These are phyloP conservation scores for Trichoplusia ni DNA, from an alignment of 1,140 invertebrate genomes.

Conservation along the genomic window DNA sequence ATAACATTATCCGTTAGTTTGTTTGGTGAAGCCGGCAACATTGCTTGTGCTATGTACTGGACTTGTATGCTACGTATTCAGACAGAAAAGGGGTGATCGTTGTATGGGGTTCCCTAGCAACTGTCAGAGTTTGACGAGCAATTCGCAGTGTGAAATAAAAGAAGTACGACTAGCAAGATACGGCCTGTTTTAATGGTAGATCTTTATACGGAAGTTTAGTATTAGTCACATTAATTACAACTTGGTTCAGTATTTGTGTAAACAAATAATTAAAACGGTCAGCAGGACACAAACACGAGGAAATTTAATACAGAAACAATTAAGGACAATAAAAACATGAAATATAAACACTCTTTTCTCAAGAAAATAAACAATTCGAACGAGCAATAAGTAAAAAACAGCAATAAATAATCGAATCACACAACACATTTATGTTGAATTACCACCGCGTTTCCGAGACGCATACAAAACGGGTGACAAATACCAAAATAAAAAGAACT, in stretches of 20 bases:
- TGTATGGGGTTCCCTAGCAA: not conserved
- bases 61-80: not conserved
- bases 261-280: no score
- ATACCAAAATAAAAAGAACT: constrained; percentile 40
- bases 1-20: constrained; percentile 13
- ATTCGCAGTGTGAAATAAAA: no score
- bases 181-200: no score
- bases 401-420: constrained; percentile 22
- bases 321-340: not conserved
- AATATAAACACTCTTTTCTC: constrained; percentile 2
- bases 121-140: no score
- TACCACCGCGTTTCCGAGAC: not conserved
- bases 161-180: no score
- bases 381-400: not conserved
- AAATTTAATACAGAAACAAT: not conserved
- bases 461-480: constrained; percentile 31
- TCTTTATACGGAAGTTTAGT: no score
- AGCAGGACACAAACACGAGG: not conserved
- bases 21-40: not conserved
- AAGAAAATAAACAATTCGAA: constrained; percentile 7
- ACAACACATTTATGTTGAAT: constrained; percentile 23
- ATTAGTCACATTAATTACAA: no score
- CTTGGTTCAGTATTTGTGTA: no score
- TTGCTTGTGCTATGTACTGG: no score
- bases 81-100: not conserved